Evolutionary conservation across 2,888 invertebrate species (phyloP), one percentile per base, ranked within the genome.

Genomic region (Lysandra bellargus): DNA sequence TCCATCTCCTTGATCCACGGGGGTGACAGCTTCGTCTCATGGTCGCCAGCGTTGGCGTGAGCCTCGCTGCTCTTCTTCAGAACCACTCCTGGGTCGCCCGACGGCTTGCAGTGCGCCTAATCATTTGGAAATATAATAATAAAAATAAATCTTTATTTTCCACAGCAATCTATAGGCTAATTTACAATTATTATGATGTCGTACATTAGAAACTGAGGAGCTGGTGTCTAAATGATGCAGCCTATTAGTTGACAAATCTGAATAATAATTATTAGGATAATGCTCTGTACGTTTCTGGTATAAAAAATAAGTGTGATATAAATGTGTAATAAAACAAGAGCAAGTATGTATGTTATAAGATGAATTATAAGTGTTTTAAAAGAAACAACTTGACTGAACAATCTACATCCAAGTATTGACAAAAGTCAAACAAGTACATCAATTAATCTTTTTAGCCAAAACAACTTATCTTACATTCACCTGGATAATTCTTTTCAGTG

Each of bases 1-100:
- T 80, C 82, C 14, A 69, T 69, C 69, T 33, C 33, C 33, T 14
- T 69, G 69, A 69, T 69, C 69, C 69, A 69, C 14, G 85, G 76
- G 37, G 61, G 30, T 44, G 74, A 61, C 60, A 79, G 17, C 23
- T 30, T 9, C 12, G 78, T 33, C 44, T 64, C 64, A 17, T 78
- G 44, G 40, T 78, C 49, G 17, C 44, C 69, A 2, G 60, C 77
- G 12, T 33, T 49, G 23, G 64, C 40, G 6, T 12, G 14, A 12
- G 69, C 69, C 23, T 69, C 69, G 37, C 69, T 69, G 69, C 37
- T 69, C 69, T 69, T 69, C 69, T 69, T 69, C 14, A 69, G 69
- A 33, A 69, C 33, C 4, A 17, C 69, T 69, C 69, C 69, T 14
- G 69, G 12, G 33, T 69, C 33, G 1, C 69, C 69, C 2, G 69